Evolutionary conservation across 2,888 invertebrate species (phyloP), one percentile per base, ranked within the genome.

Genomic region (Deilephila porcellus): DNA sequence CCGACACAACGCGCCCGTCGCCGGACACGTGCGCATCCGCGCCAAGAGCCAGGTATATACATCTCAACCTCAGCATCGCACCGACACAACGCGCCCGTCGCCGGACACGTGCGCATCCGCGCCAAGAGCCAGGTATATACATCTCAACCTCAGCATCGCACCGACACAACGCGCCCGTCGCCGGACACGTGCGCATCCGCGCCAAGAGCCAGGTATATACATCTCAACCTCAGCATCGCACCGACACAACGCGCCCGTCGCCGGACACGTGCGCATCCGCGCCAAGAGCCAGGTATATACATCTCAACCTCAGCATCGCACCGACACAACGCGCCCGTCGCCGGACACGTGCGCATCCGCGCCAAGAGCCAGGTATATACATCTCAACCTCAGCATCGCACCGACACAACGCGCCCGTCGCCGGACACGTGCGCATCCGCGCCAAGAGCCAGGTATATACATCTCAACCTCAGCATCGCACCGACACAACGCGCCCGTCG

Each of bases 21-120:
- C 97, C 20, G 99, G 99, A 0, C 99, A 99, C 90, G 99, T 99
- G 89, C 96, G 99, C 81, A 99, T 99, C 83, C 96, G 99, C 78
- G 99, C 99, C 76, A 99, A 99, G 95, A 99, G 98, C 88, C 99
- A 99, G 97, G 98, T 98, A 74, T 7, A 25, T 1, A n/a, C n/a
- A n/a, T n/a, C n/a, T n/a, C 77, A 99, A 99, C 96, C 96, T 99
- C 83, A 99, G 99, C 92, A 98, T 99, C 85, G 99, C 97, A 98
- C 91, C 98, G 98, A 87, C 96, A 97, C 17, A 96, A 97, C 83
- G 97, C 98, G 62, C 97, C 99, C 72, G 99, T 99, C 20, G 97
- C 97, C 20, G 99, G 99, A 0, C 99, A 99, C 90, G 99, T 99
- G 89, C 96, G 99, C 81, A 99, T 99, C 83, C 96, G 99, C 78